phyloP scores from a whole-genome alignment of 2,888 invertebrate species.

The Tenthredo mesomela region DNA sequence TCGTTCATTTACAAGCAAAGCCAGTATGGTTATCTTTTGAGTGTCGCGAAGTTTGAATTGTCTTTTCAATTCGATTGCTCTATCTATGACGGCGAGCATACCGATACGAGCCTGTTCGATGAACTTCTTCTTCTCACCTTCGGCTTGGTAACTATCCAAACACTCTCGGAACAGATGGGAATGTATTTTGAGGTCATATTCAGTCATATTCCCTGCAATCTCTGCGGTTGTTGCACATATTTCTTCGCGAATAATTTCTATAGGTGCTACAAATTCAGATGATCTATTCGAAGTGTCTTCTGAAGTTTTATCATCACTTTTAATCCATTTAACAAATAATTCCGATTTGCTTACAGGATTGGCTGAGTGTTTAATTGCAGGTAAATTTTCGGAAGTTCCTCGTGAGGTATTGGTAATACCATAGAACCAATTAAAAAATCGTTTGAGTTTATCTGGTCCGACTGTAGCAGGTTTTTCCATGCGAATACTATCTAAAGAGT shows the following conservation, averaged over 20 bases:
- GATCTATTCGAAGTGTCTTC: neutral
- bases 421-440: neutral
- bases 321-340: neutral
- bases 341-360: neutral
- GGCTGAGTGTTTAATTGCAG: neutral
- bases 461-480: too few species aligned
- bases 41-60: constrained; percentile 61
- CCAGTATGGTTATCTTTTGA: constrained; percentile 64
- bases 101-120: neutral
- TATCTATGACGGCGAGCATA: constrained; percentile 56
- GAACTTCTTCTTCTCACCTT: neutral
- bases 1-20: constrained; percentile 57
- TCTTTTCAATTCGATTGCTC: constrained; percentile 58
- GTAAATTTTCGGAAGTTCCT: neutral
- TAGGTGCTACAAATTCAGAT: neutral
- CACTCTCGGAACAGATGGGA: neutral
- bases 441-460: neutral
- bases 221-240: neutral
- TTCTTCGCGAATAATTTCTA: neutral
- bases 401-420: neutral
- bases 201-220: constrained; percentile 45
- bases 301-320: neutral
- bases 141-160: neutral
- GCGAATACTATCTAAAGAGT: too few species aligned
- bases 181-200: constrained; percentile 36